phyloP scores from a whole-genome alignment of 2,113 vertebrate species.

The Spheniscus mendiculus region DNA sequence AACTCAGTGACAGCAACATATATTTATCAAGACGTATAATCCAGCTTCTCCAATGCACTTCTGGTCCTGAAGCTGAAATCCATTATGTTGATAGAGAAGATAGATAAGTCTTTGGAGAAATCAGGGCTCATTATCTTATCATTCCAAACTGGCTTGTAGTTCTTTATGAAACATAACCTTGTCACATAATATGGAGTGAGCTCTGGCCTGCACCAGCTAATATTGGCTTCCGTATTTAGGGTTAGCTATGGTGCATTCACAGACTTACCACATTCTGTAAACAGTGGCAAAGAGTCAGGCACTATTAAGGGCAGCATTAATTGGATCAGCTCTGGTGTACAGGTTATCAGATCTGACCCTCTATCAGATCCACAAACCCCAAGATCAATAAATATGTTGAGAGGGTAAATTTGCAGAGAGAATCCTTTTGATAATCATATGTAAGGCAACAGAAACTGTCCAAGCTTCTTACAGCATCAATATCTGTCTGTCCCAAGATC shows the following conservation, averaged over 20 bases:
- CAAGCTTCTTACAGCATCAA: background rate
- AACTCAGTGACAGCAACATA: background rate
- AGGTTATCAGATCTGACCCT: background rate
- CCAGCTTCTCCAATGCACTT: background rate
- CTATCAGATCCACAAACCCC: background rate
- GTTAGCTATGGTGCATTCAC: background rate
- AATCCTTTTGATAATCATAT: background rate
- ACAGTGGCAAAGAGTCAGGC: background rate
- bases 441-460: background rate
- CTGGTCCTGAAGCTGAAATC: background rate
- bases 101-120: background rate
- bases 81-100: background rate
- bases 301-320: background rate
- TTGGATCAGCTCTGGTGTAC: background rate
- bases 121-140: background rate
- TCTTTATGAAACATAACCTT: background rate
- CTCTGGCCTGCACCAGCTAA: background rate
- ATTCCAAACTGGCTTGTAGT: background rate
- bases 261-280: background rate
- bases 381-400: background rate
- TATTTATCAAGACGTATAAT: background rate
- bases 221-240: background rate
- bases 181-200: background rate
- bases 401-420: background rate
- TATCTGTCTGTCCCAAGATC: background rate